Evolutionary conservation across 2,888 invertebrate genomes (phyloP), one percentile per base, ranked within the genome.

Genomic region (Phortica magna): DNA sequence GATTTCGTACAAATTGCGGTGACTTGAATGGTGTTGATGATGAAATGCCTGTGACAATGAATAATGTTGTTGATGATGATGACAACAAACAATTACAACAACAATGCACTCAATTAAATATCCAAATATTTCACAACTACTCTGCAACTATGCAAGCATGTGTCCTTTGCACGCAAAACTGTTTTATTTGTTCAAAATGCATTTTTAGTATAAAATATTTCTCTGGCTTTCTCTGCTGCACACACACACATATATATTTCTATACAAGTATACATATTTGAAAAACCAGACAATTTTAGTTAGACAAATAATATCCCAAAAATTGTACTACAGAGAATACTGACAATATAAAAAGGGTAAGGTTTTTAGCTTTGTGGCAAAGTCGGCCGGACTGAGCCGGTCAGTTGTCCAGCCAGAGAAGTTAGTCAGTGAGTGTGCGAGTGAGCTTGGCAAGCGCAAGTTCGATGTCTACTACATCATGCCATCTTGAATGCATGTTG

Each of bases 21-120:
- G 5, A 31, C 31, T 31, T 31, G 31, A 17, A 55, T 55, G 14
- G 17, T 55, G 55, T n/a, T 10, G 12, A 55, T 10, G 12, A 55
- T 55, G 7, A 55, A 55, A 55, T n/a, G 55, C 14, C 7, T 17
- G 17, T 61, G 10, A 61, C 22, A 61, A 61, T 59, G 12, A 61
- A 22, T 64, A 22, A 48, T 68, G 43, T 10, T 42, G 43, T 5
- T 71, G 70, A 22, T 70, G 70, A 71, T 31, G 55, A 71, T 31
- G 70, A 14, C 31, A 31, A 71, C 70, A 53, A 48, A 74, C 74
- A 78, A 77, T 76, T 79, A 77, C 81, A 68, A 79, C 75, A 77
- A 81, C 77, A 81, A 81, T 79, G 77, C 70, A 70, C 78, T 80
- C 80, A 78, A 80, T 80, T 80, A 80, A 80, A 75, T 80, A 68